A percentile compares a stretch with the other conserved stretches of the same genome.
phyloP scores from a whole-genome alignment of 30 jellyfish, hydroid and myxozoan species.

The Hydra vulgaris region DNA sequence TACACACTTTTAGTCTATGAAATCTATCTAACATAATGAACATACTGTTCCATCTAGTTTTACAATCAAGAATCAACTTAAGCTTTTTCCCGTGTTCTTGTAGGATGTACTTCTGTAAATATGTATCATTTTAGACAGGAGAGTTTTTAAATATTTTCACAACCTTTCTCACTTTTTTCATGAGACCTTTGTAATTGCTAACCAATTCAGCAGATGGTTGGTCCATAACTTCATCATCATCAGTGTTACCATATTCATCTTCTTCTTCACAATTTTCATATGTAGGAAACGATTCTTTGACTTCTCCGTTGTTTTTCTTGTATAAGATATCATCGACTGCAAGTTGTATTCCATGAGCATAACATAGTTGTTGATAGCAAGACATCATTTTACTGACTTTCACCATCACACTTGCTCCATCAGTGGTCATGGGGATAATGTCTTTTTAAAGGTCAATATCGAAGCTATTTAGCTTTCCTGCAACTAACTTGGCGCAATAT shows the following conservation, averaged over 20 bases:
- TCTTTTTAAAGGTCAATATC: no score
- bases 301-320: no score
- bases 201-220: background rate
- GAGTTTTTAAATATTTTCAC: background rate
- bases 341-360: no score
- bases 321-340: no score
- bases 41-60: background rate
- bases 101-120: background rate
- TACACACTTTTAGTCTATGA: background rate
- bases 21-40: background rate
- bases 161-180: background rate
- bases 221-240: background rate
- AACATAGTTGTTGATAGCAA: background rate
- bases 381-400: background rate
- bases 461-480: no score
- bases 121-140: background rate
- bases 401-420: no score
- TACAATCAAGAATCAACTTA: background rate
- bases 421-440: no score
- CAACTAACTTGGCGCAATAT: no score
- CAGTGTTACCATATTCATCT: background rate
- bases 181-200: background rate
- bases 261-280: background rate
- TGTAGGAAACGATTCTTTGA: no score
- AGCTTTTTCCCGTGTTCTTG: background rate